A percentile compares a stretch with the other conserved stretches of the same genome.
phyloP scores from a whole-genome alignment of 2,888 invertebrate genomes.

The Amblyjoppa proteus region DNA sequence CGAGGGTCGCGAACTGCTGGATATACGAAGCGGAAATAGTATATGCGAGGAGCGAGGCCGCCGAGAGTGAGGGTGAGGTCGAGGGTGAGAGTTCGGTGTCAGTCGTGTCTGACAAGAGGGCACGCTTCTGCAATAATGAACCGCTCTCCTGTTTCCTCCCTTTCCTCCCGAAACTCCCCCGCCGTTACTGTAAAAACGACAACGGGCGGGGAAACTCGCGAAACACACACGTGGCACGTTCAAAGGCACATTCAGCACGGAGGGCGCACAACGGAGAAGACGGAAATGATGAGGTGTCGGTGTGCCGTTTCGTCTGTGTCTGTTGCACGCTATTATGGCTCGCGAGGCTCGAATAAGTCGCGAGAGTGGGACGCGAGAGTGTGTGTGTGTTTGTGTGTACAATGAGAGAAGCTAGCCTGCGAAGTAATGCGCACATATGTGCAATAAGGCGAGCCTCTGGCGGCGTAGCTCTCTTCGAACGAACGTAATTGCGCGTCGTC shows the following conservation, averaged over 20 bases:
- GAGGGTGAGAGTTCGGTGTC: constrained; percentile 71
- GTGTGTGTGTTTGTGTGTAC: neutral
- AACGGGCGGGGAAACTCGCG: constrained; percentile 37
- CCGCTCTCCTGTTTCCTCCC: constrained; percentile 70
- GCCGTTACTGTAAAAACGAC: constrained; percentile 61
- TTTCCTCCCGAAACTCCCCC: constrained; percentile 36
- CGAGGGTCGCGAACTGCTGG: constrained; percentile 31
- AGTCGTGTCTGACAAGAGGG: constrained; percentile 76
- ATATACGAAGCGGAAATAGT: constrained; percentile 38
- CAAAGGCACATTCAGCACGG: constrained; percentile 11
- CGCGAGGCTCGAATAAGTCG: neutral
- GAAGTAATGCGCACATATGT: constrained; percentile 12
- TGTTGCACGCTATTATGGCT: constrained; percentile 1
- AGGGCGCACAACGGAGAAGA: constrained; percentile 18
- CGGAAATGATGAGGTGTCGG: constrained; percentile 6
- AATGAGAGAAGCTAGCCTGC: neutral
- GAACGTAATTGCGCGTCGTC: constrained; percentile 51
- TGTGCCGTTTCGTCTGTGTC: constrained; percentile 14
- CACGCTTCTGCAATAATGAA: constrained; percentile 78
- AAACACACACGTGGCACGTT: constrained; percentile 48
- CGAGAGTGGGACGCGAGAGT: neutral
- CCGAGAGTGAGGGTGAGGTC: constrained; percentile 56
- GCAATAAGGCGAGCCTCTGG: neutral
- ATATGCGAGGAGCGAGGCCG: constrained; percentile 8
- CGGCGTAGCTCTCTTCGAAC: constrained; percentile 22